Percentiles rank a stretch among this genome's conserved stretches.
phyloP scores from a whole-genome alignment of 1,140 invertebrate species.

The Luehdorfia chinensis region DNA sequence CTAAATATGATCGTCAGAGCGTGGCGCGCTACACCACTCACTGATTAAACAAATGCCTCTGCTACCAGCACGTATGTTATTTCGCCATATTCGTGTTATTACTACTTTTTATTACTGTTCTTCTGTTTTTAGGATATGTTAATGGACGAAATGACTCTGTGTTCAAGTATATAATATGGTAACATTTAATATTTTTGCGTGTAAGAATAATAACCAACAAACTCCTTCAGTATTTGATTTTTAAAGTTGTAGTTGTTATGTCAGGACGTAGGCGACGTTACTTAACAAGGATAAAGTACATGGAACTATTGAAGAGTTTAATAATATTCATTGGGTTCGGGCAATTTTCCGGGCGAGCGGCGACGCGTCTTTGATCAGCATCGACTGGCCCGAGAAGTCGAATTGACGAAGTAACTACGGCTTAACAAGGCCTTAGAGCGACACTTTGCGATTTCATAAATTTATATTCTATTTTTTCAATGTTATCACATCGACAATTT shows the following conservation, averaged over 20 bases:
- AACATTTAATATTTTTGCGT: too few species aligned
- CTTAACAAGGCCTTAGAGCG: conserved; percentile 42
- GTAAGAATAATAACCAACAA: too few species aligned
- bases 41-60: conserved; percentile 44
- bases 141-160: too few species aligned
- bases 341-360: conserved; percentile 72
- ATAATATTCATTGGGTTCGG: conserved; percentile 76
- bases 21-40: conserved; percentile 42
- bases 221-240: too few species aligned
- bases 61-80: conserved; percentile 19
- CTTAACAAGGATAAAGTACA: conserved; percentile 58
- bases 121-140: too few species aligned
- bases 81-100: background rate
- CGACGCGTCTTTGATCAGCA: conserved; percentile 70
- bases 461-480: conserved; percentile 2
- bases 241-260: background rate
- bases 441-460: conserved; percentile 30
- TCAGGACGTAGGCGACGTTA: conserved; percentile 8
- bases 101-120: too few species aligned
- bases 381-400: conserved; percentile 56
- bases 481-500: too few species aligned
- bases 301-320: conserved; percentile 74
- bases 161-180: too few species aligned
- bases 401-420: conserved; percentile 56
- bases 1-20: conserved; percentile 70